These are phyloP conservation scores for Synergus gifuensis DNA, from an alignment of 2,888 invertebrate species.

Conservation along the genomic window DNA sequence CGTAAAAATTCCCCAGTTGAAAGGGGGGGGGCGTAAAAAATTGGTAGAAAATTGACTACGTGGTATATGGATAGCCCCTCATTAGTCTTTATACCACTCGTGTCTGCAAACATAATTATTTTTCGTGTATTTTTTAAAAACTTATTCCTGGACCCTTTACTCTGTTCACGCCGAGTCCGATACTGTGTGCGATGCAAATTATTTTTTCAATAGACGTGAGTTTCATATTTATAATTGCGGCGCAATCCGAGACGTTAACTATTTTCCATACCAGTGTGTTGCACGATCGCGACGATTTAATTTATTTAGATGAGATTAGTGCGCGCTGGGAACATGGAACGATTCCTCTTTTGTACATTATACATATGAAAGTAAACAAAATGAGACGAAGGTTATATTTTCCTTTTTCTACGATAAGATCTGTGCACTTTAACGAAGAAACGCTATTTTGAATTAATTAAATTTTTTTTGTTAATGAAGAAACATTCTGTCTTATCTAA, in stretches of 20 bases:
- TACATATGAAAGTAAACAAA: conserved; percentile 50
- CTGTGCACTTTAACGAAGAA: conserved; percentile 23
- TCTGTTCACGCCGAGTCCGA: conserved; percentile 17
- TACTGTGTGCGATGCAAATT: conserved; percentile 47
- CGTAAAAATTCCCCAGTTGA: too few species aligned
- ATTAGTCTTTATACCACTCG: neutral
- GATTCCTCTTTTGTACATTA: conserved; percentile 62
- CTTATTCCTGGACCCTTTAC: neutral
- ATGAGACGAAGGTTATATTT: conserved; percentile 43
- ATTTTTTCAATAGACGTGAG: conserved; percentile 57
- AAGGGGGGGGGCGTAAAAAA: too few species aligned
- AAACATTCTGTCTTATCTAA: neutral
- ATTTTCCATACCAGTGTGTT: conserved; percentile 49
- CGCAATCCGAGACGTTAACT: conserved; percentile 28
- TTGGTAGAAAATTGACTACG: too few species aligned
- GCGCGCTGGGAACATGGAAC: conserved; percentile 54
- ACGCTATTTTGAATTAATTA: neutral
- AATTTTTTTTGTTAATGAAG: neutral
- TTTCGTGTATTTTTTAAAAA: neutral
- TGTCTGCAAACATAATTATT: neutral
- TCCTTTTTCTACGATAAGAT: conserved; percentile 27
- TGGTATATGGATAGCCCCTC: too few species aligned
- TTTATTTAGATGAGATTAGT: conserved; percentile 53
- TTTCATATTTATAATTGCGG: conserved; percentile 46
- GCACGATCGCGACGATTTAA: conserved; percentile 42